Percentiles rank a stretch among this genome's conserved stretches.
Conservation (phyloP, 2,797 vertebrate species). For the Coregonus ussuriensis region DNA sequence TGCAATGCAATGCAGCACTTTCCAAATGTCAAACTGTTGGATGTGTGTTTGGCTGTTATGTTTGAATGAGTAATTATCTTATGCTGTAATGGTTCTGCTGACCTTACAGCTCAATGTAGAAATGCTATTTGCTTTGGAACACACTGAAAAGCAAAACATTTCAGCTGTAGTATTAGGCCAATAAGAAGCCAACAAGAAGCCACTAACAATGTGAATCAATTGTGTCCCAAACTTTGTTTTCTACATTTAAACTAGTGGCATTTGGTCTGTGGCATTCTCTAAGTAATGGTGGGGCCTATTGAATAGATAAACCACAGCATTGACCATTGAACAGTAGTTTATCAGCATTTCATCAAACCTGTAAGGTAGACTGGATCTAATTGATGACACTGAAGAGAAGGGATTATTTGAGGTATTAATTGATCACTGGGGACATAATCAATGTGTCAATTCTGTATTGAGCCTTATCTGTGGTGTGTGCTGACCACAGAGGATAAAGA, state of each 20-base stretch:
- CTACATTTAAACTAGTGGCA: not conserved
- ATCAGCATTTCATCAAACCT: not conserved
- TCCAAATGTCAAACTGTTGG: conserved; percentile 3
- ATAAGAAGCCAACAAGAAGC: not conserved
- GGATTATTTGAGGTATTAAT: conserved; percentile 63
- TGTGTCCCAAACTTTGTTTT: not conserved
- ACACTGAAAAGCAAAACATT: conserved; percentile 16
- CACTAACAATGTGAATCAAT: not conserved
- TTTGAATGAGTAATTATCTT: conserved; percentile 28
- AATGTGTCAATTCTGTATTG: conserved; percentile 64
- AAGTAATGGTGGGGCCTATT: not conserved
- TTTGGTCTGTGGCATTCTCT: not conserved
- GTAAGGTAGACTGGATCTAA: conserved; percentile 40
- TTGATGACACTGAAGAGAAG: conserved; percentile 52
- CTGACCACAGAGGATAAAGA: conserved; percentile 19
- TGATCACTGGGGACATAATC: conserved; percentile 57
- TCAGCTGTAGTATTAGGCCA: not conserved
- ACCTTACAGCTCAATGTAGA: conserved; percentile 38
- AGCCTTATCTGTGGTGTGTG: conserved; percentile 43
- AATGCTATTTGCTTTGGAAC: conserved; percentile 26
- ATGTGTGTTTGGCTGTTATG: not conserved
- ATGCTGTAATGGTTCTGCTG: conserved; percentile 47
- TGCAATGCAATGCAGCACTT: conserved; percentile 4
- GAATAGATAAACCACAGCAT: not conserved
- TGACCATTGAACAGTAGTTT: not conserved